Evolutionary conservation across 2,113 vertebrate species (phyloP), one percentile per base, ranked within the genome.

Genomic region (Monopterus albus): DNA sequence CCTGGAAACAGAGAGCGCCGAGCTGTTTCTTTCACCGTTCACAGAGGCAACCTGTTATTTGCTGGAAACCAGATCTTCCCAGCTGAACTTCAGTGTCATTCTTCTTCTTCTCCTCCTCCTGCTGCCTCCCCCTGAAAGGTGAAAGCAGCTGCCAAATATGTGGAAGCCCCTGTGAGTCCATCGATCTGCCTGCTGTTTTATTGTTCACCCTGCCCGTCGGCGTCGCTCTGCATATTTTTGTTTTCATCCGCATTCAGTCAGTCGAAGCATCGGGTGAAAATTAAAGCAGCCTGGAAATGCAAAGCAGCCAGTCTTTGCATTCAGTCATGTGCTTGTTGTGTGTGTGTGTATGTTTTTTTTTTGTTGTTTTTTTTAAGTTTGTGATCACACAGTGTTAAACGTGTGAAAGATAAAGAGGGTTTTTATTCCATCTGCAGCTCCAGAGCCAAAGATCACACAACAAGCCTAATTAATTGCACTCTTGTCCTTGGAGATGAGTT

Each of bases 81-180:
- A 33, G 47, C 42, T 86, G 23, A 78, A 60, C 74, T 59, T 70
- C 73, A 90, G 56, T 87, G 65, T 91, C 86, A 58, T 75, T 80
- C 65, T 72, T 88, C 82, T 87, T 89, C 50, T 82, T 79, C 87
- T 77, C 11, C 83, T 83, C 31, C 43, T 8, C 25, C 53, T 31
- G 84, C 21, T 72, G 72, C 81, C 84, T 86, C 13, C 14, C 9
- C 33, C 14, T 33, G 10, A 72, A 93, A 98, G 96, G 96, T 96
- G 88, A 98, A 98, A 93, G 95, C 97, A 69, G 96, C 97, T 72
- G 96, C 96, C 91, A 99, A 97, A 89, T 98, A 99, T 73, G 96
- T 98, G 87, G 96, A 98, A 52, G 95, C 98, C 85, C 96, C 96
- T 0, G 96, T 98, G 93, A 98, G 95, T 97, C 87, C 39, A 50